Evolutionary conservation across 2,797 vertebrate genomes (phyloP), one percentile per base, ranked within the genome.

Genomic region (Sebastes dallii): DNA sequence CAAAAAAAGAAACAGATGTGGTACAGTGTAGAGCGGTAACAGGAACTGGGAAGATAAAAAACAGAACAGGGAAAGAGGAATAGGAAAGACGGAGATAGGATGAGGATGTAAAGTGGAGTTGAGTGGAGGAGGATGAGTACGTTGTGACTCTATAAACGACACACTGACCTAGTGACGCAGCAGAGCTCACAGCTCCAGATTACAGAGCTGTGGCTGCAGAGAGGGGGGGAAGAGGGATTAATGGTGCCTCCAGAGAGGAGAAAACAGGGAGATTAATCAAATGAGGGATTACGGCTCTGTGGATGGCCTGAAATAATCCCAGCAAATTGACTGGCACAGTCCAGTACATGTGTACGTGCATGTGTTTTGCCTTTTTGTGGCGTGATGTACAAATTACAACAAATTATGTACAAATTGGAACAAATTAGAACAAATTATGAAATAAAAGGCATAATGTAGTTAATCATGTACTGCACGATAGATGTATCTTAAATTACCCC

Each of bases 201-300:
- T 92, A 93, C 72, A 87, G 81, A 59, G 36, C 82, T 11, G 0
- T 46, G 42, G 76, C 61, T 69, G 74, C 14, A 20, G 52, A 27
- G 72, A 81, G 68, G 79, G 72, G 72, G 2, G 8, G 36, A 5
- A 6, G 78, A 58, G 70, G 89, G 91, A 92, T 95, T 94, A 94
- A 60, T 50, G 32, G 58, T 72, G 78, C 88, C 84, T 90, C 78
- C 65, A 89, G 88, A 91, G 84, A 73, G 75, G 83, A 89, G 88
- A 93, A 93, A 94, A 91, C 89, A 90, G 76, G 93, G 81, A 92
- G 95, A 95, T 95, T 95, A 96, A 91, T 74, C 42, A 54, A 88
- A 66, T 58, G 85, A 79, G 77, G 91, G 93, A 94, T 95, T 94
- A 95, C 73, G 79, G 80, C 82, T 86, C 77, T 39, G 50, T 78